A percentile compares a stretch with the other conserved stretches of the same genome.
Conservation (phyloP, 1,140 invertebrate species). For the Scaptomyza pallida region DNA sequence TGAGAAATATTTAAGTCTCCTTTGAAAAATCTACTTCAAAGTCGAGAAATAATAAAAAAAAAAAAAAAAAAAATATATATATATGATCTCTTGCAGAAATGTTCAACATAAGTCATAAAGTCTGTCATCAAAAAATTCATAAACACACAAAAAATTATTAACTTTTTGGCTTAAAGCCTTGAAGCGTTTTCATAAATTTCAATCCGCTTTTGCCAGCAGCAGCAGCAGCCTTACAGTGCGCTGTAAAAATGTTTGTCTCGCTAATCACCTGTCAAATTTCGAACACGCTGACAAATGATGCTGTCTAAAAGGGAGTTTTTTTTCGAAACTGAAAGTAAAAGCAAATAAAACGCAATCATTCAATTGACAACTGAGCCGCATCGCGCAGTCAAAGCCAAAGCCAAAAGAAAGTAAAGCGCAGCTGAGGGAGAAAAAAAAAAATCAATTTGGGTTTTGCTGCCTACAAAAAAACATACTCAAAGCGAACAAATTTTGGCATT, state of each 20-base stretch:
- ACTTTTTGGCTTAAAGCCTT: too few relatives aligned
- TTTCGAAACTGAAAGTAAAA: slow-evolving; percentile 18
- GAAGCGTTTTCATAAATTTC: too few relatives aligned
- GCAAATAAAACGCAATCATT: slow-evolving; percentile 79
- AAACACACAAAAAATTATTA: too few relatives aligned
- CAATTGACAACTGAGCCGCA: slow-evolving; percentile 68
- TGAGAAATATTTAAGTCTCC: too few relatives aligned
- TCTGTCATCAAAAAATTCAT: too few relatives aligned
- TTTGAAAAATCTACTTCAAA: too few relatives aligned
- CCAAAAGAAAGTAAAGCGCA: slow-evolving; percentile 29
- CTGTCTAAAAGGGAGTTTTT: slow-evolving; percentile 4
- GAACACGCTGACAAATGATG: slow-evolving; percentile 75
- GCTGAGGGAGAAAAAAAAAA: slow-evolving; percentile 60
- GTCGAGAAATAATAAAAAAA: too few relatives aligned
- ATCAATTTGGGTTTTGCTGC: slow-evolving; percentile 70
- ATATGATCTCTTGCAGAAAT: too few relatives aligned
- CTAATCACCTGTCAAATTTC: slow-evolving; percentile 78
- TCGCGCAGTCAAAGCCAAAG: slow-evolving; percentile 15
- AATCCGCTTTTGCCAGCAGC: too few relatives aligned
- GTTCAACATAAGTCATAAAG: too few relatives aligned
- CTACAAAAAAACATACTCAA: slow-evolving; percentile 43
- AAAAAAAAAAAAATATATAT: too few relatives aligned
- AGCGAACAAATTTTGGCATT: slow-evolving; percentile 52
- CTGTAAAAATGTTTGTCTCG: slow-evolving; percentile 57
- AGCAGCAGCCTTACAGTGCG: too few relatives aligned